These are phyloP conservation scores for Tipula lateralis DNA, from an alignment of 2,888 invertebrate species.

Conservation along the genomic window DNA sequence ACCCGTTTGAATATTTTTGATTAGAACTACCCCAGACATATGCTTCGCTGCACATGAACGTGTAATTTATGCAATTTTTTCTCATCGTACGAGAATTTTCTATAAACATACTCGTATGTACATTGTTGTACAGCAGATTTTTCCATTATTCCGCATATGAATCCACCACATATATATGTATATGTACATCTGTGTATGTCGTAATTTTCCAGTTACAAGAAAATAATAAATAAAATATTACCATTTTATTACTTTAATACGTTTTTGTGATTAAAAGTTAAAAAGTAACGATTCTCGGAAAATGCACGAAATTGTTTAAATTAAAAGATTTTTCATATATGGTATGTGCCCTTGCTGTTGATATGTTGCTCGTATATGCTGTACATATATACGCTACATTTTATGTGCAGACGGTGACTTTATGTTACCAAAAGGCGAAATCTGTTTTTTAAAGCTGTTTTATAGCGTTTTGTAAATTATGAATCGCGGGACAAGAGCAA, in stretches of 20 bases:
- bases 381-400: not conserved
- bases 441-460: not conserved
- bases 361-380: not conserved
- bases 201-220: not conserved
- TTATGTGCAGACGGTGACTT: not conserved
- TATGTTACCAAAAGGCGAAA: not conserved
- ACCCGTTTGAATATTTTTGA: too few species aligned
- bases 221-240: not conserved
- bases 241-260: not conserved
- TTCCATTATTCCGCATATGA: not conserved
- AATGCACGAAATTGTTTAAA: not conserved
- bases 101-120: not conserved
- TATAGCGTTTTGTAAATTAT: not conserved
- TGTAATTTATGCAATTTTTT: not conserved
- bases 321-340: not conserved
- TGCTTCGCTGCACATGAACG: too few species aligned
- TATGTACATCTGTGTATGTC: not conserved
- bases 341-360: too few species aligned
- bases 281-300: not conserved
- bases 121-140: not conserved
- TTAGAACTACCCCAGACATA: too few species aligned
- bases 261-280: not conserved
- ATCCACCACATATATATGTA: not conserved
- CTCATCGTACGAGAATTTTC: not conserved
- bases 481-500: too few species aligned